Base-by-base conservation (phyloP, 1,140 invertebrate genomes). In the Semibalanus balanoides region DNA sequence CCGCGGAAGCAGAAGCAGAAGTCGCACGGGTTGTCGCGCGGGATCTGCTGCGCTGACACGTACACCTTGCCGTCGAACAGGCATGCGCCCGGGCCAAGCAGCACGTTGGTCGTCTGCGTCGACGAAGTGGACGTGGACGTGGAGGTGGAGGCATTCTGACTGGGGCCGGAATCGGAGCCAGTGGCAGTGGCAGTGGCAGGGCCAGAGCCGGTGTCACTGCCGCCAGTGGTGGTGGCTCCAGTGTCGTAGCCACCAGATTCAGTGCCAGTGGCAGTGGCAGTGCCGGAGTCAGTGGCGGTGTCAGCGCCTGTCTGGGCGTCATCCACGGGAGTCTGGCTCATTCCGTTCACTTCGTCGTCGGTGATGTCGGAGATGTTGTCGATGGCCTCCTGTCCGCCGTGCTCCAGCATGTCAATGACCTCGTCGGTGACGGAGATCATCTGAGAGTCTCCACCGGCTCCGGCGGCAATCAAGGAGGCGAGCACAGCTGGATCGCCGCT, bases 1-100 rank as follows among this genome's bases (percentile, higher is more conserved):
- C 93, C 94, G 84, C 94, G 88, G 87, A 96, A 97, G 87, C 95
- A 97, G 90, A 97, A 97, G 84, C 95, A 97, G 86, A 96, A 97
- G 82, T 96, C 94, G 82, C 95, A 97, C 35, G 94, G 93, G 86
- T 97, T 93, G 77, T 95, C 92, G 79, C 94, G 86, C 30, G 94
- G 94, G 78, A 97, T 95, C 86, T 97, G 95, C 85, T 96, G 94
- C 7, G 94, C 94, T 0, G 93, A 96, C 43, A 95, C 92, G 82
- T 94, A 96, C 64, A 96, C 89, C 84, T 94, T 94, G 79, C 93
- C 93, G 74, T 93, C 92, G 81, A 94, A 96, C 79, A 94, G 86
- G 82, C 94, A 96, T 51, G 93, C 95, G 76, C 93, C 93, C 31
- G 92, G 92, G 73, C 92, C 92, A 80, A 93, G 92, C 9, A 78